These are phyloP conservation scores for Protomyctophum bolini DNA, from an alignment of 2,113 vertebrate species.

Conservation along the genomic window DNA sequence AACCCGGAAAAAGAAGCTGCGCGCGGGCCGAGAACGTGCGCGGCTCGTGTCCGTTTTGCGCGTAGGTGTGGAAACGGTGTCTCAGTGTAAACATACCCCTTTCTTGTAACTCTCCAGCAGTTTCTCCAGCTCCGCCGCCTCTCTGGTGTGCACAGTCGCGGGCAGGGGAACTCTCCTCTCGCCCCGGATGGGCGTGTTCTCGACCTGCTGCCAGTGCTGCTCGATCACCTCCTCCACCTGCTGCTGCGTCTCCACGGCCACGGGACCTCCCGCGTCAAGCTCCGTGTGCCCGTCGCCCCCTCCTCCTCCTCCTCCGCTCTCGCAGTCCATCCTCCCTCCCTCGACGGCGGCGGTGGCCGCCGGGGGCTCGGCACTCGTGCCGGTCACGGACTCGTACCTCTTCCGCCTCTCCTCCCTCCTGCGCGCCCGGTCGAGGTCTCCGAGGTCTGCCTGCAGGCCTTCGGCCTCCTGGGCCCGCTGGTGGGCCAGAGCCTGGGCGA, in stretches of 20 bases:
- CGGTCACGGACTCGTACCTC: slow-evolving; percentile 72
- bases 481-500: slow-evolving; percentile 82
- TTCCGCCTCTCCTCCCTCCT: slow-evolving; percentile 78
- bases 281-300: not conserved
- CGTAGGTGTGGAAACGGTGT: no score
- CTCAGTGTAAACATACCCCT: slow-evolving; percentile 63
- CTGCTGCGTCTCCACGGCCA: slow-evolving; percentile 68
- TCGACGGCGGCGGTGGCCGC: slow-evolving; percentile 8
- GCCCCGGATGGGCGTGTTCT: slow-evolving; percentile 81
- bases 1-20: no score
- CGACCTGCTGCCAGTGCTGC: slow-evolving; percentile 83
- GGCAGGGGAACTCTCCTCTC: slow-evolving; percentile 78
- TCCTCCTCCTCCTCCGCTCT: slow-evolving; percentile 26
- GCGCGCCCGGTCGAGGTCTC: slow-evolving; percentile 69
- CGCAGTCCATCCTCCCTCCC: slow-evolving; percentile 53
- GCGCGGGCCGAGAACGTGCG: no score
- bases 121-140: slow-evolving; percentile 74
- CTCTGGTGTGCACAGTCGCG: slow-evolving; percentile 45
- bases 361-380: slow-evolving; percentile 39
- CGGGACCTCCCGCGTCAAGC: slow-evolving; percentile 20
- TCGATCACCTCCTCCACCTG: slow-evolving; percentile 82
- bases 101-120: slow-evolving; percentile 81
- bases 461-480: slow-evolving; percentile 76
- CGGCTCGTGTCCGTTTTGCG: no score
- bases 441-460: slow-evolving; percentile 64